Evolutionary conservation across 2,888 invertebrate genomes (phyloP), one percentile per base, ranked within the genome.

Genomic region (Pristionchus japonicus): DNA sequence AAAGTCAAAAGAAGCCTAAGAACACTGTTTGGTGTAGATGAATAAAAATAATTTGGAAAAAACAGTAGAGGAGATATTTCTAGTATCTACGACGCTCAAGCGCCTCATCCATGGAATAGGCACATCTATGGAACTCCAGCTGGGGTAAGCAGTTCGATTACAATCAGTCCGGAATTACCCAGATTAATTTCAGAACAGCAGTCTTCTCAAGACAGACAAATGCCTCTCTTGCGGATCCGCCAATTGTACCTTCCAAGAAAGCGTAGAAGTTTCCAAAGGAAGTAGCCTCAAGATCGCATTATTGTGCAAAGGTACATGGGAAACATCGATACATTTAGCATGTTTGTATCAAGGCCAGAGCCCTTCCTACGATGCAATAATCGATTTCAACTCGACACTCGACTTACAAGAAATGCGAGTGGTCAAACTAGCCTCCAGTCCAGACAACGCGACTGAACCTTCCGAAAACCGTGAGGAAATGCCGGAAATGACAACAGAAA

Each of bases 31-130:
- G 3, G 31, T 70, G n/a, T 70, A 4, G 11, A 27, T 4, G 34
- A 34, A 11, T 70, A 70, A 27, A 11, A n/a, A n/a, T n/a, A n/a
- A n/a, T n/a, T n/a, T n/a, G n/a, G n/a, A n/a, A n/a, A n/a, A n/a
- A n/a, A n/a, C n/a, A n/a, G n/a, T n/a, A n/a, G n/a, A n/a, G n/a
- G n/a, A n/a, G n/a, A n/a, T n/a, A n/a, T 3, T 13, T 34, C 43
- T 40, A 77, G 77, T 3, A 43, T 77, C 23, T 77, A 43, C 34
- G 77, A 77, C 13, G 77, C 77, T 4, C 77, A 77, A 77, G 77
- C 77, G 17, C 77, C 77, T 11, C n/a, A 77, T 13, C 40, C 23
- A 20, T 77, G 77, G 77, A 77, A 77, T 77, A 77, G 43, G 13
- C 43, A 43, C 43, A 11, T 40, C 40, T 77, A 77, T 43, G 77